These are phyloP conservation scores for Morone chrysops DNA, from an alignment of 2,113 vertebrate genomes.

Conservation along the genomic window DNA sequence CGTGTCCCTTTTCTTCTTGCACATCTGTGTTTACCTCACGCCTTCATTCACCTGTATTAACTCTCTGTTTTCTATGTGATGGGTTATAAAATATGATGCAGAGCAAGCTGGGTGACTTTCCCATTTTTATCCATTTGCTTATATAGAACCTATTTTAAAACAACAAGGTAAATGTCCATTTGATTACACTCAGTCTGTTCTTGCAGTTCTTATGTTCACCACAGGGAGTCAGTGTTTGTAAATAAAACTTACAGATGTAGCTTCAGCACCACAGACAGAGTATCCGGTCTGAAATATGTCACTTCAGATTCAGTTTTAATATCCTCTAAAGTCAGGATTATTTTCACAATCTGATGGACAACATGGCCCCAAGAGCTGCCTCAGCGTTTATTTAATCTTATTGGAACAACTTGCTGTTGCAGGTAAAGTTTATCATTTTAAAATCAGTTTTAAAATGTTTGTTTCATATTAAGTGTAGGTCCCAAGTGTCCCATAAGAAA, in stretches of 20 bases:
- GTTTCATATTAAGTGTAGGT: too few relatives aligned
- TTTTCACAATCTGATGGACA: not conserved
- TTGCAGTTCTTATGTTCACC: constrained; percentile 6
- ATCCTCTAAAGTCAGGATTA: not conserved
- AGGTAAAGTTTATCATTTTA: too few relatives aligned
- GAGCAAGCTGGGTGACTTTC: not conserved
- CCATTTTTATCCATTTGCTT: not conserved
- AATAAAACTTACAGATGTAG: not conserved
- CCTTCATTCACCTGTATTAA: not conserved
- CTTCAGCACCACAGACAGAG: not conserved
- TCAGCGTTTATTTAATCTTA: not conserved
- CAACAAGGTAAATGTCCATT: not conserved
- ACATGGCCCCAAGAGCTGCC: not conserved
- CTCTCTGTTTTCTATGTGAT: not conserved
- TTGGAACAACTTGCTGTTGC: not conserved
- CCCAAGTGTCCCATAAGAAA: too few relatives aligned
- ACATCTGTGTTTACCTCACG: not conserved
- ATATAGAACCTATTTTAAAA: not conserved
- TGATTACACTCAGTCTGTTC: not conserved
- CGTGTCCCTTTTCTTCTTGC: not conserved
- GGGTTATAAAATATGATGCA: not conserved
- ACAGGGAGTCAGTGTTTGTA: constrained; percentile 10
- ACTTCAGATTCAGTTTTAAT: not conserved
- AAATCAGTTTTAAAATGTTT: too few relatives aligned
- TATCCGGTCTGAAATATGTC: not conserved